Evolutionary conservation across 2,888 invertebrate species (phyloP).

Genomic region (Drosophila greeni): DNA sequence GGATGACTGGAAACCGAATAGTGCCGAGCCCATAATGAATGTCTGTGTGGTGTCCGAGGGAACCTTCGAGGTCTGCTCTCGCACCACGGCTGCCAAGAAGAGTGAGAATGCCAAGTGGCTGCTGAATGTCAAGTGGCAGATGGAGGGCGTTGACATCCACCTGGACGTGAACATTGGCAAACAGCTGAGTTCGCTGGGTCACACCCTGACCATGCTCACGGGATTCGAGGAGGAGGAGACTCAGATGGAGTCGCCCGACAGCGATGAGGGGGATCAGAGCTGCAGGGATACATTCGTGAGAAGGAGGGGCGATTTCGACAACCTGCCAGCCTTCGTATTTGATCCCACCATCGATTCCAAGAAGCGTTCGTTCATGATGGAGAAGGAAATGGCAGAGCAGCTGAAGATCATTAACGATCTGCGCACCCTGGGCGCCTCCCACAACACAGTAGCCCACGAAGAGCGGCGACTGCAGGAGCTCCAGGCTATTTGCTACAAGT

Average conservation of each 20-base stretch:
- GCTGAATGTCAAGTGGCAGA: constrained; percentile 98
- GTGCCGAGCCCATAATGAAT: constrained; percentile 89
- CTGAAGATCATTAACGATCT: constrained; percentile 96
- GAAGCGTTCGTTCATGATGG: constrained; percentile 93
- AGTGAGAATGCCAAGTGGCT: constrained; percentile 98
- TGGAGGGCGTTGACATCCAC: constrained; percentile 99
- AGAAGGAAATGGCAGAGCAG: constrained; percentile 98
- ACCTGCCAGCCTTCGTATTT: constrained; percentile 90
- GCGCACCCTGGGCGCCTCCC: constrained; percentile 91
- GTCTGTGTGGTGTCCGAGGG: constrained; percentile 99
- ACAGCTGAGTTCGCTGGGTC: constrained; percentile 94
- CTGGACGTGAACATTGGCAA: constrained; percentile 97
- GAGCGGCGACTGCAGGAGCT: constrained; percentile 93
- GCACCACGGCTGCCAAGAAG: constrained; percentile 92
- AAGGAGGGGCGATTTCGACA: constrained; percentile 85
- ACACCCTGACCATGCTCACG: constrained; percentile 96
- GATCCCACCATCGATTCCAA: constrained; percentile 89
- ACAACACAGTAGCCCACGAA: constrained; percentile 94
- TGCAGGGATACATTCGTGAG: constrained; percentile 80
- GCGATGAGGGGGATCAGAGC: constrained; percentile 87
- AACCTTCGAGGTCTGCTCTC: constrained; percentile 92
- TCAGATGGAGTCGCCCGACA: constrained; percentile 85
- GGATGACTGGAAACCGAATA: constrained; percentile 98
- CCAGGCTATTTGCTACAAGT: constrained; percentile 95
- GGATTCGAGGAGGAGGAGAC: constrained; percentile 91